Evolutionary conservation across 2,113 vertebrate species (phyloP), one percentile per base, ranked within the genome.

Genomic region (Malaclemys terrapin): DNA sequence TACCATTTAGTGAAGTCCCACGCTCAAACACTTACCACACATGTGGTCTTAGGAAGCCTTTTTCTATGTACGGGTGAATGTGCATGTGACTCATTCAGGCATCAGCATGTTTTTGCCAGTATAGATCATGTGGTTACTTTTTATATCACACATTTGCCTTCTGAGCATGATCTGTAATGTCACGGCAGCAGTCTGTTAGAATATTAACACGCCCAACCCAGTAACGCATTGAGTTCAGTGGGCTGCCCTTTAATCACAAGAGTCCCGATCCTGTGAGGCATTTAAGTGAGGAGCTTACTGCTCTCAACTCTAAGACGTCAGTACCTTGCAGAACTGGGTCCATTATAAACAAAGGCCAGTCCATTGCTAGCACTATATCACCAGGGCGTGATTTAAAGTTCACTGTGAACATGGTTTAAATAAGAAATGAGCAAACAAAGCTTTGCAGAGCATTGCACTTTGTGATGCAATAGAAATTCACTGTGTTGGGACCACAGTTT

Each of bases 81-180:
- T 24, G 78, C 50, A 17, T 27, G 25, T 91, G 92, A 95, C 75
- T 96, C 82, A 84, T 79, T 52, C 54, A 52, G 27, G 78, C 79
- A 10, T 27, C 52, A 83, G 45, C 31, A 62, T 4, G 5, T 78
- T 80, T 69, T 84, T 84, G 54, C 54, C 54, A 29, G 75, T 27
- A 20, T 12, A 42, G 12, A 2, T 20, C 42, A 5, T 3, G 0
- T 14, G 8, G 20, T 22, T 80, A 52, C 24, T 89, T 50, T 82
- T 3, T 22, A 20, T 75, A 72, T 57, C 78, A 65, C 35, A 80
- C 7, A n/a, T n/a, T n/a, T 69, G n/a, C n/a, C 57, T 35, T 80
- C 84, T 49, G 80, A 95, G 29, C 72, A 38, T 13, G 69, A 50
- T 38, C 92, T 75, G 25, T 84, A n/a, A 49, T 10, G 35, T 38